These are phyloP conservation scores for Molossus molossus DNA, from an alignment of 2,797 vertebrate genomes.

Conservation along the genomic window DNA sequence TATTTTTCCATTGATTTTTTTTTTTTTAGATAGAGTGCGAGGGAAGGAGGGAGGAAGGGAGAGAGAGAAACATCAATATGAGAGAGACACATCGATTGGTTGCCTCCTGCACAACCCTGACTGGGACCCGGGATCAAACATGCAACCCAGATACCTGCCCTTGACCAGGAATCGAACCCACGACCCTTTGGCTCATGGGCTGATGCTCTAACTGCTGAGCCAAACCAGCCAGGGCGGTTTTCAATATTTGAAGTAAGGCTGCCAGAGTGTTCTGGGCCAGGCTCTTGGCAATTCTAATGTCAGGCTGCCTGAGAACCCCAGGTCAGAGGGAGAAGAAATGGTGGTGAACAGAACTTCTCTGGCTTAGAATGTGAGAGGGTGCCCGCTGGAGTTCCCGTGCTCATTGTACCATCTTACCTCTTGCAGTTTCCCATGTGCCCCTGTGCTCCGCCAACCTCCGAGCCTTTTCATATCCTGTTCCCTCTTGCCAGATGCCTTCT, in stretches of 20 bases:
- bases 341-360: not conserved
- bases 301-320: not conserved
- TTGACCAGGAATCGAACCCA: too few species aligned
- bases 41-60: too few species aligned
- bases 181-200: too few species aligned
- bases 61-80: too few species aligned
- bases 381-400: not conserved
- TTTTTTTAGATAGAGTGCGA: too few species aligned
- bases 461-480: not conserved
- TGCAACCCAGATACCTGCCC: too few species aligned
- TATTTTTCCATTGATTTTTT: too few species aligned
- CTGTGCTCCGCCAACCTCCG: accelerated
- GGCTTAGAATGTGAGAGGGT: not conserved
- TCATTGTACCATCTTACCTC: accelerated
- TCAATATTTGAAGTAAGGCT: not conserved
- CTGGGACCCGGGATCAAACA: too few species aligned
- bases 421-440: not conserved
- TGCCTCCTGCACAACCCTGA: too few species aligned
- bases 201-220: too few species aligned
- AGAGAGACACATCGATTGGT: too few species aligned
- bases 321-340: not conserved
- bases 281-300: not conserved
- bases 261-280: not conserved
- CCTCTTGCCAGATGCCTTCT: not conserved
- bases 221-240: not conserved